phyloP scores from a whole-genome alignment of 2,113 vertebrate genomes.

The Psophia crepitans region DNA sequence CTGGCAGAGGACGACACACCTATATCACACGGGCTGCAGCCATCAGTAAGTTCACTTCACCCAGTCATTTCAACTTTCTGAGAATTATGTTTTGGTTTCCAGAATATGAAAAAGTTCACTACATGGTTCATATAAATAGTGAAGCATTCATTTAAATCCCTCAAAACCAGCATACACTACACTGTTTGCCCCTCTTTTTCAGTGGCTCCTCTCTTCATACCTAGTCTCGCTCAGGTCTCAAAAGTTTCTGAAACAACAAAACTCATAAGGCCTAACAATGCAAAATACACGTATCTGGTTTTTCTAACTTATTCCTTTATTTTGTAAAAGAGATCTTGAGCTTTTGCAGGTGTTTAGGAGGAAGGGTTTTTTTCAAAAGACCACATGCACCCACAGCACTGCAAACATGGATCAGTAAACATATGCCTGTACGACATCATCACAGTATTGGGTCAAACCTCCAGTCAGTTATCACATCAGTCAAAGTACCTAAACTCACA shows the following conservation, averaged over 20 bases:
- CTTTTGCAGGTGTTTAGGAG: accelerated
- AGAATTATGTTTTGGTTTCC: background rate
- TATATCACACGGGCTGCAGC: background rate
- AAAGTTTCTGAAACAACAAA: background rate
- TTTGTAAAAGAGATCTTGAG: background rate
- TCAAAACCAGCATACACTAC: background rate
- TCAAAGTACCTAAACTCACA: background rate
- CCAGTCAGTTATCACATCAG: background rate
- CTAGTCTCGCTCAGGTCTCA: background rate
- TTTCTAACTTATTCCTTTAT: background rate
- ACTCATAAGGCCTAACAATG: background rate
- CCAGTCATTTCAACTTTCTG: background rate
- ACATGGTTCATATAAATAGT: background rate
- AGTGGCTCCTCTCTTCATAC: background rate
- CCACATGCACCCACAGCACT: background rate
- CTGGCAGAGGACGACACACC: background rate
- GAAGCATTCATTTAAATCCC: background rate
- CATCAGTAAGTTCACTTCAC: background rate
- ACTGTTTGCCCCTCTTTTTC: background rate
- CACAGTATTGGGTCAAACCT: background rate
- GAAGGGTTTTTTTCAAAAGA: background rate
- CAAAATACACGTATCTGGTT: background rate
- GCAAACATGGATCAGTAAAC: background rate
- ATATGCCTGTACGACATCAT: background rate
- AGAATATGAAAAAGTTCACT: background rate